Conservation (phyloP, 1,140 invertebrate genomes). For the Hirudo medicinalis region DNA sequence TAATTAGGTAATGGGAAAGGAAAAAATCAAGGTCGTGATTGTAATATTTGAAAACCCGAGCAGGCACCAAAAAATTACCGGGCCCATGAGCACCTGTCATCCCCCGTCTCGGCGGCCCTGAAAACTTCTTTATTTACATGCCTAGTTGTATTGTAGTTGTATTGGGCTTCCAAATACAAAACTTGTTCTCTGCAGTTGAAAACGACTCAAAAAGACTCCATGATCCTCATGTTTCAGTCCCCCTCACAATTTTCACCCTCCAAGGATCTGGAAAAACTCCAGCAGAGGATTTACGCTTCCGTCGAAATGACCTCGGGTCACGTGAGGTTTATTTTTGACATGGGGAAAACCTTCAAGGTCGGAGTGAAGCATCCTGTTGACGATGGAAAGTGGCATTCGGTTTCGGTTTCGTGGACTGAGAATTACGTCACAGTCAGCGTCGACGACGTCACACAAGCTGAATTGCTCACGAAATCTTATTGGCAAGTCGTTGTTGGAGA, state of each 20-base stretch:
- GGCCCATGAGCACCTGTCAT: no score
- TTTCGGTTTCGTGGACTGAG: not conserved
- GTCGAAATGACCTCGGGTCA: constrained; percentile 2
- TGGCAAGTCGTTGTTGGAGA: no score
- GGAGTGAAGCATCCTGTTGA: constrained; percentile 5
- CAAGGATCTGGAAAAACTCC: not conserved
- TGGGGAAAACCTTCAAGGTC: not conserved
- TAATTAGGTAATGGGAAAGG: no score
- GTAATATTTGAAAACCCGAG: no score
- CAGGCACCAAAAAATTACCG: no score
- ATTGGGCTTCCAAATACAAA: no score
- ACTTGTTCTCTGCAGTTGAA: no score
- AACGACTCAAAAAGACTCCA: not conserved
- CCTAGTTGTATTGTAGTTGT: no score
- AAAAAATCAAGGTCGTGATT: no score
- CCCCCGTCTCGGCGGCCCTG: no score
- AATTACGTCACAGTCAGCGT: constrained; percentile 1
- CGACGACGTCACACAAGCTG: not conserved
- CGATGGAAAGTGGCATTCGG: not conserved
- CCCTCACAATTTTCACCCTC: constrained; percentile 4
- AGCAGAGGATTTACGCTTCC: not conserved
- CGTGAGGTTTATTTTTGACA: not conserved
- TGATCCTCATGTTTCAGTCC: not conserved
- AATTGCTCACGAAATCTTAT: not conserved
- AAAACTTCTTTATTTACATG: no score